Evolutionary conservation across 2,113 vertebrate species (phyloP).

Genomic region (Xenopus borealis): DNA sequence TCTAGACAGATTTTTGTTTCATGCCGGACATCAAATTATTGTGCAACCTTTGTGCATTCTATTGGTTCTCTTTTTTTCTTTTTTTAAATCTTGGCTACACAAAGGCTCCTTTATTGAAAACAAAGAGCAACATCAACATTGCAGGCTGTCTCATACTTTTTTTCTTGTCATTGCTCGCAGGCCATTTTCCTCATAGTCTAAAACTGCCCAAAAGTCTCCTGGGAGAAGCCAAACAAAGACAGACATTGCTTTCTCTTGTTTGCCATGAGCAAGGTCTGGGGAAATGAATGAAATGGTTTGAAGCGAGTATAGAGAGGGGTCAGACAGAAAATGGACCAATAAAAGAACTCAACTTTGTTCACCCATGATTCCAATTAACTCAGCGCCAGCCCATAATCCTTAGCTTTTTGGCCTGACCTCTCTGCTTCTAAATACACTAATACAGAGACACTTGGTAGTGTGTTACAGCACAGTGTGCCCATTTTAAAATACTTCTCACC

Average conservation of each 20-base stretch:
- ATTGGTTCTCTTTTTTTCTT: background rate
- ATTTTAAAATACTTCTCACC: conserved; percentile 1
- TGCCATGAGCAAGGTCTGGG: conserved; percentile 32
- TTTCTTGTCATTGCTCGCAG: conserved; percentile 13
- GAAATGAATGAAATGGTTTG: conserved; percentile 32
- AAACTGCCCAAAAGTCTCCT: conserved; percentile 28
- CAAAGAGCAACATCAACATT: conserved; percentile 19
- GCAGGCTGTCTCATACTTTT: conserved; percentile 3
- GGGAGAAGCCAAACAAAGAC: conserved; percentile 29
- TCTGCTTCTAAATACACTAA: conserved; percentile 25
- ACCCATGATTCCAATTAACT: conserved; percentile 42
- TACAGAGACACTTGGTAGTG: conserved; percentile 11
- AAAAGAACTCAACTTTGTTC: conserved; percentile 41
- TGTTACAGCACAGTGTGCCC: conserved; percentile 25
- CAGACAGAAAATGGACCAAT: conserved; percentile 18
- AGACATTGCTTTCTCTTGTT: conserved; percentile 18
- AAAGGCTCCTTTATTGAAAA: conserved; percentile 1
- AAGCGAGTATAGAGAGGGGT: conserved; percentile 19
- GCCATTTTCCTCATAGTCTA: conserved; percentile 1
- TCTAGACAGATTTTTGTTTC: background rate
- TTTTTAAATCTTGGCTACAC: background rate
- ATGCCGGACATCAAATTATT: background rate
- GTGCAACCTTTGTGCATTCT: background rate
- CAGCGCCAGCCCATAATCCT: conserved; percentile 38
- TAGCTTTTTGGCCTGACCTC: conserved; percentile 43